A percentile compares a stretch with the other conserved stretches of the same genome.
Evolutionary conservation across 2,113 vertebrate species (phyloP).

Genomic region (Rostratula benghalensis): DNA sequence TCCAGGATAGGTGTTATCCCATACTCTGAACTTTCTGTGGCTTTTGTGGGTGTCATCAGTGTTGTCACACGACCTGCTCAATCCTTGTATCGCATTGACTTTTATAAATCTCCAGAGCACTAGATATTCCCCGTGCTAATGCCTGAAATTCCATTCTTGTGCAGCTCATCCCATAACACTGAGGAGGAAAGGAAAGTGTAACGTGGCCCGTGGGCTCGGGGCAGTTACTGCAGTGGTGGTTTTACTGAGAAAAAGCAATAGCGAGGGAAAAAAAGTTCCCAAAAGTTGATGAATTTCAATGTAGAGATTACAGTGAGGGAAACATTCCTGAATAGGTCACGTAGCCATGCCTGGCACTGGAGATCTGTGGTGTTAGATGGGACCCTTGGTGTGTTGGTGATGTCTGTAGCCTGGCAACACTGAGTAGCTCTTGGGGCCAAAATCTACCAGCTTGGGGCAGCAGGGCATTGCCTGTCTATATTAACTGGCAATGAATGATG

Average conservation of each 20-base stretch:
- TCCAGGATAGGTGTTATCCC: neutral
- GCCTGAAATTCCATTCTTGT: neutral
- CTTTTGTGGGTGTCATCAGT: neutral
- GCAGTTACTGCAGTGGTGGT: neutral
- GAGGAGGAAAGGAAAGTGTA: neutral
- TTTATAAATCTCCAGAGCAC: neutral
- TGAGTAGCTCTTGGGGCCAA: neutral
- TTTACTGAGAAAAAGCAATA: neutral
- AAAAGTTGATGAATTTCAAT: neutral
- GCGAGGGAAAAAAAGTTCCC: neutral
- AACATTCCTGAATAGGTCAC: neutral
- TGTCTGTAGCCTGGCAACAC: neutral
- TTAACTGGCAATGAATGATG: neutral
- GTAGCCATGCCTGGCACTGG: rapidly evolving
- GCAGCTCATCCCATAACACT: neutral
- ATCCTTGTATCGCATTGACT: neutral
- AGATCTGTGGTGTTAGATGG: neutral
- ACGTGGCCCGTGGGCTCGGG: neutral
- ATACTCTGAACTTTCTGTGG: neutral
- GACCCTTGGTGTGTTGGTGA: neutral
- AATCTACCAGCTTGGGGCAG: neutral
- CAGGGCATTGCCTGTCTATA: neutral
- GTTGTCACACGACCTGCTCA: neutral
- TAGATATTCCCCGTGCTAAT: neutral
- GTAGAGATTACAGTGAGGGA: neutral